Evolutionary conservation across 2,888 invertebrate genomes (phyloP), one percentile per base, ranked within the genome.

Genomic region (Ethmia dodecea): DNA sequence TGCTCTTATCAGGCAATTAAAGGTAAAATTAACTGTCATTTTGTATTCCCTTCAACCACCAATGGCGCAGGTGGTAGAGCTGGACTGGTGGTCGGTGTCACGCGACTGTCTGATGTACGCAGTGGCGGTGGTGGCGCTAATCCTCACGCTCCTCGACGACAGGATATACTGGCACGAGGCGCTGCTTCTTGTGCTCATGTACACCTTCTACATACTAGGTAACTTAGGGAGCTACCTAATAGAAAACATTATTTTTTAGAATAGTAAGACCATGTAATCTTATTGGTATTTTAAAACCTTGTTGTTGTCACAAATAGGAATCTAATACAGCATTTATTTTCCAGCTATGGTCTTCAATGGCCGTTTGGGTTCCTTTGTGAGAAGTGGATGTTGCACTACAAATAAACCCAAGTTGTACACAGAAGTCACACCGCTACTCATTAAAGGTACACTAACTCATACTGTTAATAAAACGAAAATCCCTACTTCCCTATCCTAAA

Each of bases 81-180:
- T 93, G 51, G 91, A 93, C 67, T 92, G 92, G 92, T 94, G 92
- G 92, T 91, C 94, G 1, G 88, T 94, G 32, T 91, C 91, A 5
- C 84, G 94, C 35, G 94, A 94, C 67, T 90, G 92, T 55, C 54
- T 91, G 42, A 91, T 92, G 78, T 94, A 94, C 58, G 90, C 90
- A 1, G 64, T 93, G 20, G 89, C 93, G 1, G 93, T 94, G 14
- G 70, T 92, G 14, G 86, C 91, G 2, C 86, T 94, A 12, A 92
- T 94, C 45, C 64, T 89, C 31, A 89, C 91, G 8, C 78, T 95
- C 24, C 79, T 89, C 22, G 94, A 94, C 57, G 91, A 91, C 55
- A 84, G 76, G 55, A 88, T 95, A 45, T 89, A 91, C 64, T 92
- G 94, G 91, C 92, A 91, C 65, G 94, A 94, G 77, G 93, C 93